Evolutionary conservation across 2,888 invertebrate species (phyloP).

Genomic region (Cryptophagus acutangulus): DNA sequence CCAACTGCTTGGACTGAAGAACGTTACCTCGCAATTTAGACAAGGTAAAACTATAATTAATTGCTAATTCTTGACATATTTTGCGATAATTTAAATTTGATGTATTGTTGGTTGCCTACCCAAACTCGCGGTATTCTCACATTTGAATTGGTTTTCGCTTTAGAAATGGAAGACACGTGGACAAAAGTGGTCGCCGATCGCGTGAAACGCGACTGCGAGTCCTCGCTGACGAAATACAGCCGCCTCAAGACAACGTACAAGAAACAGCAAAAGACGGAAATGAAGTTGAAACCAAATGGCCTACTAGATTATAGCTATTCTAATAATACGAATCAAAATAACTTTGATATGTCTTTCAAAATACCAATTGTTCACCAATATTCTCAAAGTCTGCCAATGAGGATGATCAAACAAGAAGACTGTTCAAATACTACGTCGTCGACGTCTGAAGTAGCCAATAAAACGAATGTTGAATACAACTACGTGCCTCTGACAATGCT

Average conservation of each 20-base stretch:
- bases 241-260: conserved; percentile 38
- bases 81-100: no score
- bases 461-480: conserved; percentile 20
- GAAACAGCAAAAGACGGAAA: conserved; percentile 40
- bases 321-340: conserved; percentile 24
- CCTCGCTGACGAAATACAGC: conserved; percentile 49
- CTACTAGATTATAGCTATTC: conserved; percentile 22
- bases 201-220: conserved; percentile 52
- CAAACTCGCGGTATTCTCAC: no score
- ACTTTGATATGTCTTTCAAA: conserved; percentile 24
- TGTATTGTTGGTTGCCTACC: no score
- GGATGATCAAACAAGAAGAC: neutral
- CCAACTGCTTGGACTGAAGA: conserved; percentile 53
- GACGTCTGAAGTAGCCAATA: conserved; percentile 12
- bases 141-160: no score
- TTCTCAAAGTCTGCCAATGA: conserved; percentile 13
- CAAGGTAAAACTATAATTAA: conserved; percentile 52
- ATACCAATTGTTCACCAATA: conserved; percentile 32
- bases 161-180: conserved; percentile 58
- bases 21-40: conserved; percentile 53
- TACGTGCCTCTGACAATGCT: conserved; percentile 34
- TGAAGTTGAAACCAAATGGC: conserved; percentile 43
- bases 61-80: no score
- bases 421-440: conserved; percentile 11
- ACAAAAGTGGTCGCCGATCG: conserved; percentile 60